Evolutionary conservation across 2,113 vertebrate genomes (phyloP).

Genomic region (Dasyurus viverrinus): DNA sequence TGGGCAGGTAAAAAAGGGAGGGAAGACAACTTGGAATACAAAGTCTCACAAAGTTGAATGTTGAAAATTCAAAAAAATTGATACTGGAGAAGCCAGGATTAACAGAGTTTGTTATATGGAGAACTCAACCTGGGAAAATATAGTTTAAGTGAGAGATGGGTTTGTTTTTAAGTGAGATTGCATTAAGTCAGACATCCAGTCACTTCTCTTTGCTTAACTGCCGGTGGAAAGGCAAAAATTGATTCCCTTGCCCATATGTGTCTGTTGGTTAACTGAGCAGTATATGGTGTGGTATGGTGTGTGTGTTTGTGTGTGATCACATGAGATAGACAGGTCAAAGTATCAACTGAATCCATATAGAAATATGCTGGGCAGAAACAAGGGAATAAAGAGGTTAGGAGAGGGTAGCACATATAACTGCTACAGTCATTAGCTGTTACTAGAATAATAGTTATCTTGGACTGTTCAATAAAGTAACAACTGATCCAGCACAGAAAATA

Average conservation of each 20-base stretch:
- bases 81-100: background rate
- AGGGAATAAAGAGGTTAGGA: background rate
- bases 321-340: background rate
- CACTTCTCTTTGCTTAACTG: background rate
- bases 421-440: background rate
- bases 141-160: background rate
- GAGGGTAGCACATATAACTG: background rate
- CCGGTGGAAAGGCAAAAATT: background rate
- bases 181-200: background rate
- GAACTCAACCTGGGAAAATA: background rate
- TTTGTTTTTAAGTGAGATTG: background rate
- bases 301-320: background rate
- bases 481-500: background rate
- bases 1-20: no score
- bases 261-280: background rate
- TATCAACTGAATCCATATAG: no score
- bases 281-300: background rate
- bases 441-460: background rate
- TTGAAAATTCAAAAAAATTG: no score
- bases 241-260: background rate
- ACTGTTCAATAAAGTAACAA: background rate
- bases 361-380: no score
- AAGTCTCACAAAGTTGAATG: no score
- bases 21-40: no score
- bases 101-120: background rate